phyloP scores from a whole-genome alignment of 2,888 invertebrate species.

The Apotomis capreana region DNA sequence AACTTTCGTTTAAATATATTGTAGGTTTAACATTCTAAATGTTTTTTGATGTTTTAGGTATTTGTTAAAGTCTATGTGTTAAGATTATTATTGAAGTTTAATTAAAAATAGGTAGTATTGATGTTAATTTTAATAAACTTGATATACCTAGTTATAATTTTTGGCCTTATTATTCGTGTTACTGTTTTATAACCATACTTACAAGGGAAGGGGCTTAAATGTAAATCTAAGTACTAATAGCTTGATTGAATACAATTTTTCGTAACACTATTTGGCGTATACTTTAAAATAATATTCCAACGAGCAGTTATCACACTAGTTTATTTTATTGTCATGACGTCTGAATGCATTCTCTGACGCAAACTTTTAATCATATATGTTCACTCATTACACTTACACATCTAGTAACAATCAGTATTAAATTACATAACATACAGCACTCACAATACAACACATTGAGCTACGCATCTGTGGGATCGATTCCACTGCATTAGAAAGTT shows the following conservation, averaged over 20 bases:
- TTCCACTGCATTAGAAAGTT: neutral
- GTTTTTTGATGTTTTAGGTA: slow-evolving; percentile 8
- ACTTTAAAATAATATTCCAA: too few species aligned
- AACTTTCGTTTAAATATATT: neutral
- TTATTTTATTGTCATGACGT: too few species aligned
- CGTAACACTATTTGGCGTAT: too few species aligned
- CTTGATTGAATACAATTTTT: too few species aligned
- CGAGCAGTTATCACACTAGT: too few species aligned
- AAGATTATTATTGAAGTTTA: slow-evolving; percentile 9
- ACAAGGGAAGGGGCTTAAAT: too few species aligned
- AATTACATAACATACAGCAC: slow-evolving; percentile 38
- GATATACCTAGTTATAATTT: slow-evolving; percentile 1
- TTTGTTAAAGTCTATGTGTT: slow-evolving; percentile 16
- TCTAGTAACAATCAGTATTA: slow-evolving; percentile 49
- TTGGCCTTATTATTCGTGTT: neutral
- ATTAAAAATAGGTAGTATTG: slow-evolving; percentile 8
- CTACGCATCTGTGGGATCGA: slow-evolving; percentile 7
- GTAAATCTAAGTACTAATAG: too few species aligned
- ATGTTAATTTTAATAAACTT: slow-evolving; percentile 8
- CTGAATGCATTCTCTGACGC: neutral
- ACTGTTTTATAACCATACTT: neutral
- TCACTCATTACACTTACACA: slow-evolving; percentile 47
- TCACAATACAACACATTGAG: slow-evolving; percentile 29
- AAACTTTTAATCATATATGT: neutral
- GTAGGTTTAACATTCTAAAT: neutral